A percentile compares a stretch with the other conserved stretches of the same genome.
phyloP scores from a whole-genome alignment of 2,888 invertebrate species.

The Sepiola atlantica region DNA sequence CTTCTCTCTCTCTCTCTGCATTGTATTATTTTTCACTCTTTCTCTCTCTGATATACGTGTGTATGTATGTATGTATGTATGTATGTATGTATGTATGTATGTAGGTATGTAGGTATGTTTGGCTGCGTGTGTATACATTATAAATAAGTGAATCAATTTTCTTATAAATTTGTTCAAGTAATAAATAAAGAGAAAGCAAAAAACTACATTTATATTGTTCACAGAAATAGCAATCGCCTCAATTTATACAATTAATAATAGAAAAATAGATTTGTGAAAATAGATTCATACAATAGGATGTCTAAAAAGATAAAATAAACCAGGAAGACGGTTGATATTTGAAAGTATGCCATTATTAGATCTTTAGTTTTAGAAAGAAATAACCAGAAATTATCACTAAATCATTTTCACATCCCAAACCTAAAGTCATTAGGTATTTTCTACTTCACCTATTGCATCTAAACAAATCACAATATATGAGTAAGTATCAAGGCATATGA shows the following conservation, averaged over 20 bases:
- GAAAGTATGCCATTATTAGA: background rate
- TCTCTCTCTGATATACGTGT: too few relatives aligned
- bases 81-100: background rate
- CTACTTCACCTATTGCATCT: background rate
- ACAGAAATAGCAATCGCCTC: background rate
- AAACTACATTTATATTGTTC: background rate
- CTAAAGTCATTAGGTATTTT: background rate
- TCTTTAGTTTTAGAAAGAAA: background rate
- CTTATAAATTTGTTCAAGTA: background rate
- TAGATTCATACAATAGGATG: background rate
- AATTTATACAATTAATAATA: background rate
- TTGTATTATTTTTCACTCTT: too few relatives aligned
- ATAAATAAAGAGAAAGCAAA: background rate
- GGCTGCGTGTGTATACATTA: background rate
- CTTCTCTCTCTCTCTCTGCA: too few relatives aligned
- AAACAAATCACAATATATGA: too few relatives aligned
- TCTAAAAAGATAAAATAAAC: background rate
- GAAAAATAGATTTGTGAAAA: background rate
- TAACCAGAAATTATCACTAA: background rate
- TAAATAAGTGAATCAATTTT: background rate
- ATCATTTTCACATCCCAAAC: background rate
- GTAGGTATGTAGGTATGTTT: background rate
- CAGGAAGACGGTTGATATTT: background rate
- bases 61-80: background rate
- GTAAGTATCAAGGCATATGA: too few relatives aligned